Base-by-base conservation (phyloP, 2,113 vertebrate genomes). In the Xyrauchen texanus region DNA sequence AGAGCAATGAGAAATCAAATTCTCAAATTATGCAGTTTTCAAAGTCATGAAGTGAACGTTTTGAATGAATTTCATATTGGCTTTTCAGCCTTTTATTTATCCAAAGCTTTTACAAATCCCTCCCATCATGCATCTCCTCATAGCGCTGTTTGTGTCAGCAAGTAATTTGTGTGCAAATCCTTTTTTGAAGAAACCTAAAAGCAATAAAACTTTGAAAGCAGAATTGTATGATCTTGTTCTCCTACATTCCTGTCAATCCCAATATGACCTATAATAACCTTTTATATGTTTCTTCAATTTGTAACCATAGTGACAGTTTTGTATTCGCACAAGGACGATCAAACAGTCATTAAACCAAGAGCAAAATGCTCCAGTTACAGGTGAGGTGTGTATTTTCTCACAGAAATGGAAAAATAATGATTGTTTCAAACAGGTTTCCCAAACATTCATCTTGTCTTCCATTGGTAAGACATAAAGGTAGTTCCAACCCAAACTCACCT, bases 191-290 rank as follows among this genome's bases (percentile, higher is more conserved):
- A 84, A 86, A 87, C 61, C 42, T 69, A 60, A 71, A 34, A 1
- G 21, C 79, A 83, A 74, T 82, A 88, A 88, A n/a, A 61, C 68
- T 81, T 82, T 34, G 21, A 83, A 82, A 82, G 87, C 87, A 88
- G 68, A 79, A 16, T 81, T 64, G 9, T 47, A 76, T 75, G 52
- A 34, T 58, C 21, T 76, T 8, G 21, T 34, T 34, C 21, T 34
- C 21, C 21, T 34, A 34, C 21, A 34, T 34, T 34, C 21, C 21
- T 34, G 21, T 46, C 64, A 51, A 13, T 57, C 7, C 49, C 71
- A 70, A 76, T 53, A 55, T 13, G 46, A 34, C 21, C 21, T 34
- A 34, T 34, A 34, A 1, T 3, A 34, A 34, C 21, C 21, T 34
- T 34, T n/a, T 34, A 34, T 34, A 55, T 8, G 2, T 9, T 42